These are phyloP conservation scores for Drosophila paulistorum DNA, from an alignment of 1,140 invertebrate genomes.

Conservation along the genomic window DNA sequence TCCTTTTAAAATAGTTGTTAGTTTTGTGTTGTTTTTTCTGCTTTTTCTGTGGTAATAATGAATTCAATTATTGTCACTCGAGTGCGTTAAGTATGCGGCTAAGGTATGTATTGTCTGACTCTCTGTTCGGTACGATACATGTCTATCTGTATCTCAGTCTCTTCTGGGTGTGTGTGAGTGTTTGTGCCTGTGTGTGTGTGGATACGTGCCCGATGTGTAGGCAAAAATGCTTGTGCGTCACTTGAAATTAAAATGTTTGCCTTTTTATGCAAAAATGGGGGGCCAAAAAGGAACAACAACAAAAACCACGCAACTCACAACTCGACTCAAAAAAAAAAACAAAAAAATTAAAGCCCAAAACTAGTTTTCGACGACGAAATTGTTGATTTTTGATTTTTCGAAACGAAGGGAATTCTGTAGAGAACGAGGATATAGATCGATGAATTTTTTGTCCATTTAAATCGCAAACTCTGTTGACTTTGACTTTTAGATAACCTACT, in stretches of 20 bases:
- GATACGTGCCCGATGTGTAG: slow-evolving; percentile 49
- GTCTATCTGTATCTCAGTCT: slow-evolving; percentile 29
- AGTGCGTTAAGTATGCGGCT: slow-evolving; percentile 80
- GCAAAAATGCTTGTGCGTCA: slow-evolving; percentile 65
- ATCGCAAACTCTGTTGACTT: too few species aligned
- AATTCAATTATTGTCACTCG: slow-evolving; percentile 81
- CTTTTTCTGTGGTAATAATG: slow-evolving; percentile 61
- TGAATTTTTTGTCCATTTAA: too few species aligned
- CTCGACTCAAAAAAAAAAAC: slow-evolving; percentile 23
- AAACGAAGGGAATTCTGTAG: neutral
- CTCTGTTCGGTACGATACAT: slow-evolving; percentile 56
- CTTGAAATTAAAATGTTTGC: slow-evolving; percentile 71
- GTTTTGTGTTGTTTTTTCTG: slow-evolving; percentile 27
- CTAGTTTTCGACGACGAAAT: slow-evolving; percentile 53
- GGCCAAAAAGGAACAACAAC: slow-evolving; percentile 16
- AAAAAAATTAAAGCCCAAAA: slow-evolving; percentile 49
- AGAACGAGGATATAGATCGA: neutral
- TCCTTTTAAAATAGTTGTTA: slow-evolving; percentile 23
- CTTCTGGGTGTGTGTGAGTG: neutral
- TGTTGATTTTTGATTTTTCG: neutral
- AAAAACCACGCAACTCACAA: slow-evolving; percentile 15
- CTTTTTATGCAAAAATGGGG: slow-evolving; percentile 46
- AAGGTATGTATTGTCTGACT: slow-evolving; percentile 52
- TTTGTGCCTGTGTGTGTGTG: neutral
- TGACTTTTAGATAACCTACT: too few species aligned